Base-by-base conservation (phyloP, 1,140 invertebrate genomes). In the Drosophila bocqueti region DNA sequence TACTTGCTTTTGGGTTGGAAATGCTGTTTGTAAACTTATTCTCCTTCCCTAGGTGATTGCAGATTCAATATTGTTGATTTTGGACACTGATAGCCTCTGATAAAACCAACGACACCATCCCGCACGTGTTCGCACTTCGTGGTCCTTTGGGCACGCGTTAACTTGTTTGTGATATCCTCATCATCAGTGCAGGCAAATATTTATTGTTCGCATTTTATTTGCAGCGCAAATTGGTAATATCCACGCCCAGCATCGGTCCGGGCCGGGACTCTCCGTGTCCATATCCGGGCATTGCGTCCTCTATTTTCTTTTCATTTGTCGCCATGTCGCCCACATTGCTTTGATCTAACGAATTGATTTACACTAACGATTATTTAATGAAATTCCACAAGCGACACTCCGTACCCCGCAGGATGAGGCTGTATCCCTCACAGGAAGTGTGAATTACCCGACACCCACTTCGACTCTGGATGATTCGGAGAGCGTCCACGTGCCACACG, bases 331-430 rank as follows among this genome's bases (percentile, higher is more conserved):
- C 79, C 83, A 78, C 65, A 55, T 42, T 29, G 69, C 84, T 89
- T 89, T 89, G 85, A 89, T 89, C 85, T 79, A 81, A 73, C 84
- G 81, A 87, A 87, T 90, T 89, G 85, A 90, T 90, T 90, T 89
- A 89, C 85, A 89, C 85, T 89, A 89, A 89, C 85, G 85, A 85
- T 90, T 89, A 79, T 89, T 89, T 89, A 89, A 89, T 89, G 85
- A 89, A 89, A 89, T 89, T 90, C 85, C 85, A 67, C 43, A 52
- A 31, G 47, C 60, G 45, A 42, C 13, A 59, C 49, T 38, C 76
- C 36, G 1, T 34, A 3, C 13, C 4, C 11, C 0, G 7, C 7
- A 54, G 50, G 0, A 29, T 7, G 43, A 59, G 10, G 21, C 24
- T 60, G 67, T 81, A 21, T 36, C 31, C 81, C 65, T 69, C 76